Evolutionary conservation across 2,113 vertebrate genomes (phyloP), one percentile per base, ranked within the genome.

Genomic region (Donacobius atricapilla): DNA sequence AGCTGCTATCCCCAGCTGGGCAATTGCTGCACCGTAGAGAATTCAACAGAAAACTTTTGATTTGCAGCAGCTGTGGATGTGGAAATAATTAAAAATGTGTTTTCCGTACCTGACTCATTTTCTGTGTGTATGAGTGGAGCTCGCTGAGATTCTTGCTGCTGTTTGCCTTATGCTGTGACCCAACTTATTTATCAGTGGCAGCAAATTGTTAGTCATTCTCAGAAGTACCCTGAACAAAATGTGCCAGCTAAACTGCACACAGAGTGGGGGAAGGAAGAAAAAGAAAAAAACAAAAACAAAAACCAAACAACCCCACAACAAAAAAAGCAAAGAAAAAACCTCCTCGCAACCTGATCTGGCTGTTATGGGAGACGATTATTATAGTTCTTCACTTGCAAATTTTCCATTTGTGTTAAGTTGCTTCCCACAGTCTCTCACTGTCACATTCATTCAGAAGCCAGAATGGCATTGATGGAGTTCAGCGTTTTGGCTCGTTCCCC

Each of bases 351-450:
- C 93, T 96, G 93, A 86, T 94, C 79, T 83, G 84, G 72, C 93
- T 91, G 60, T 96, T 96, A 93, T 89, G 94, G 90, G 90, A 94
- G 94, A 81, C 2, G 44, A 93, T 95, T 93, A 92, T 97, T 93
- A 71, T 44, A 96, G 86, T 94, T 96, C 93, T 96, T 94, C 94
- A 93, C 92, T 96, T 96, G 96, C 94, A 97, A 97, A 97, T 97
- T 94, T 96, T 94, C 72, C 76, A 53, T 96, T 97, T 97, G 88
- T 95, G 92, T 93, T 58, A 77, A 76, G 87, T 20, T 58, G 94
- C 94, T 97, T 97, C 95, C 93, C 95, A 96, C 96, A 97, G 96
- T 73, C 94, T 94, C 93, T 96, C 83, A 83, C 88, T 96, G 96
- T 96, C 94, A 95, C 91, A 94, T 56, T 37, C 72, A 96, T 96